Percentiles rank a stretch among this genome's conserved stretches.
phyloP scores from a whole-genome alignment of 1,140 invertebrate genomes.

The Nasonia vitripennis region DNA sequence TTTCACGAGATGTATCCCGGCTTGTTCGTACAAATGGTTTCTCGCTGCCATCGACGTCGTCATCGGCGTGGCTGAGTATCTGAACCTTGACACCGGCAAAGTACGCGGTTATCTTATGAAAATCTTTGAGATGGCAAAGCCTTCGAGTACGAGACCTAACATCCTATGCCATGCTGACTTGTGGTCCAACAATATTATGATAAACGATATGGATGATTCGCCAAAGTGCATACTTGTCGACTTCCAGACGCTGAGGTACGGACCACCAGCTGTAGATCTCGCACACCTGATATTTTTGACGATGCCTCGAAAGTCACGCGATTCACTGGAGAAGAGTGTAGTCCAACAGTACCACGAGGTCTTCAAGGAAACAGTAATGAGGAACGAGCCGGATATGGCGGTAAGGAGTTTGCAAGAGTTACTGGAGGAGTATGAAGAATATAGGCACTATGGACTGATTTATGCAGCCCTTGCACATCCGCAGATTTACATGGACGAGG shows the following conservation, averaged over 20 bases:
- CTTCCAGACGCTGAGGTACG: conserved; percentile 12
- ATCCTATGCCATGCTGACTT: not conserved
- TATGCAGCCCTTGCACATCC: too few species aligned
- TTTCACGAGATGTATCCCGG: not conserved
- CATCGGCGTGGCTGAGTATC: not conserved
- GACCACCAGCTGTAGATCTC: not conserved
- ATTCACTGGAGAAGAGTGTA: not conserved
- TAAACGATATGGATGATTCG: not conserved
- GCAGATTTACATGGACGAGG: too few species aligned
- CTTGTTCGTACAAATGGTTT: not conserved
- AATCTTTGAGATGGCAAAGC: not conserved
- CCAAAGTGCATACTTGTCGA: conserved; percentile 5
- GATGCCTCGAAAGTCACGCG: not conserved
- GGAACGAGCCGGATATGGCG: too few species aligned
- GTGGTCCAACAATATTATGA: conserved; percentile 15
- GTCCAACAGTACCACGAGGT: not conserved
- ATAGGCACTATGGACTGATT: too few species aligned
- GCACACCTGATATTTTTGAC: not conserved
- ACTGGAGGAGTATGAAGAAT: too few species aligned
- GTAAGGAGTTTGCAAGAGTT: too few species aligned
- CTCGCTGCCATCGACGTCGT: not conserved
- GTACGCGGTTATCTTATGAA: too few species aligned
- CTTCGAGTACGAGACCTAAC: not conserved
- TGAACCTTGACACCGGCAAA: not conserved
- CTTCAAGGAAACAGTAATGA: not conserved